Percentiles rank a stretch among this genome's conserved stretches.
phyloP scores from a whole-genome alignment of 2,797 vertebrate species.

The Alauda arvensis region DNA sequence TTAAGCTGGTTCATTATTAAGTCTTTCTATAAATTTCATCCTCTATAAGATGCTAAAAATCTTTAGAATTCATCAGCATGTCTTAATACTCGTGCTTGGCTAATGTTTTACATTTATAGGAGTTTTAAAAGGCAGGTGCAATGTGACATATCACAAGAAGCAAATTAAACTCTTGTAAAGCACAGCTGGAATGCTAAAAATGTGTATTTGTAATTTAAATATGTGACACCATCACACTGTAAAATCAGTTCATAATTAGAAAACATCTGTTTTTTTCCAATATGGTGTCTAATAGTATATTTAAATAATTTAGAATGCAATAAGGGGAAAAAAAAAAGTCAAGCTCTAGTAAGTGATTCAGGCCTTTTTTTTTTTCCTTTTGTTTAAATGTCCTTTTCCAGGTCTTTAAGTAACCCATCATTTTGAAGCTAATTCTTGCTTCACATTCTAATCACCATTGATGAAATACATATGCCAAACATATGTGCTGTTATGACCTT shows the following conservation, averaged over 20 bases:
- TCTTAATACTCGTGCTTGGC: slow-evolving; percentile 75
- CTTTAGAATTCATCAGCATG: slow-evolving; percentile 72
- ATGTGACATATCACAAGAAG: slow-evolving; percentile 81
- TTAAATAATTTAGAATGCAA: slow-evolving; percentile 81
- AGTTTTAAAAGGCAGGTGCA: slow-evolving; percentile 82
- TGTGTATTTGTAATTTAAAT: slow-evolving; percentile 84
- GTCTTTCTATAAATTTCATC: slow-evolving; percentile 65
- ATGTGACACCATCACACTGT: slow-evolving; percentile 81
- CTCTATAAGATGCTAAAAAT: slow-evolving; percentile 63
- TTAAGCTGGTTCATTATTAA: slow-evolving; percentile 67
- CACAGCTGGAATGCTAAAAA: slow-evolving; percentile 85
- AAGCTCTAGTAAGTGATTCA: slow-evolving; percentile 62
- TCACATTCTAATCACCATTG: slow-evolving; percentile 62
- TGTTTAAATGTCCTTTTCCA: slow-evolving; percentile 58
- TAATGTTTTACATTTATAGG: slow-evolving; percentile 80
- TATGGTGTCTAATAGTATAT: slow-evolving; percentile 80
- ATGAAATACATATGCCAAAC: slow-evolving; percentile 71
- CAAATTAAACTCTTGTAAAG: slow-evolving; percentile 83
- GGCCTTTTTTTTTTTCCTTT: slow-evolving; percentile 30
- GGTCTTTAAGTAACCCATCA: slow-evolving; percentile 51
- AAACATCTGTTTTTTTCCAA: slow-evolving; percentile 81
- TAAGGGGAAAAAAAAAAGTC: slow-evolving; percentile 49
- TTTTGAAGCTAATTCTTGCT: slow-evolving; percentile 68
- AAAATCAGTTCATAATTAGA: slow-evolving; percentile 84
- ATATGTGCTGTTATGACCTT: slow-evolving; percentile 69